These are phyloP conservation scores for Nerophis ophidion DNA, from an alignment of 2,113 vertebrate genomes.

Conservation along the genomic window DNA sequence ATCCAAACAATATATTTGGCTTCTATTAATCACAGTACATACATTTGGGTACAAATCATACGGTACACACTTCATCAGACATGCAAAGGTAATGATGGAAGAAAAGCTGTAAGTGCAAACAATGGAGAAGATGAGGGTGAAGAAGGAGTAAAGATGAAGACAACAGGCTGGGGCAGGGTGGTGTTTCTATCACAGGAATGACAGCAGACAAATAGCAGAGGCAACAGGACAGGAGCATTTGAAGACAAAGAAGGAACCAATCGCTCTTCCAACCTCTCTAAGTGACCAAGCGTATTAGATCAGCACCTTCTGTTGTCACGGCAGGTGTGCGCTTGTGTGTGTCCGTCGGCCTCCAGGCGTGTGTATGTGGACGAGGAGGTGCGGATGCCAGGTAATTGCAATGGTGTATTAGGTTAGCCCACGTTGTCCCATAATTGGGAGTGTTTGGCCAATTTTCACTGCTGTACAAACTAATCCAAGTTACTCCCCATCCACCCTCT, in stretches of 20 bases:
- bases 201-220: slow-evolving; percentile 52
- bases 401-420: slow-evolving; percentile 71
- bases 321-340: slow-evolving; percentile 49
- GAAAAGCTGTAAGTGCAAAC: slow-evolving; percentile 12
- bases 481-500: slow-evolving; percentile 47
- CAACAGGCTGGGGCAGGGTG: slow-evolving; percentile 20
- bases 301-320: slow-evolving; percentile 68
- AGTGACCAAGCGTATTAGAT: slow-evolving; percentile 67
- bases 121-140: slow-evolving; percentile 10
- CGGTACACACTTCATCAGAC: too few species aligned
- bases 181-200: slow-evolving; percentile 27
- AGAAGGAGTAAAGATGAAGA: slow-evolving; percentile 18
- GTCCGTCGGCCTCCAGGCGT: slow-evolving; percentile 29
- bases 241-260: slow-evolving; percentile 52
- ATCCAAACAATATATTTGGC: too few species aligned
- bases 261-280: slow-evolving; percentile 58
- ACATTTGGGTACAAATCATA: too few species aligned
- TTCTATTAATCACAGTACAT: too few species aligned
- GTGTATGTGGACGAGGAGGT: slow-evolving; percentile 27
- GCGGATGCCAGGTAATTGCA: slow-evolving; percentile 73
- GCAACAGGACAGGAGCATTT: slow-evolving; percentile 49
- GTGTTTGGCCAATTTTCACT: slow-evolving; percentile 72
- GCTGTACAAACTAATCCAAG: slow-evolving; percentile 73
- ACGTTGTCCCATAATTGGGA: slow-evolving; percentile 74
- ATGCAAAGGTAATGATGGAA: slow-evolving; percentile 12